Evolutionary conservation across 2,888 invertebrate species (phyloP), one percentile per base, ranked within the genome.

Genomic region (Archips crataeganus): DNA sequence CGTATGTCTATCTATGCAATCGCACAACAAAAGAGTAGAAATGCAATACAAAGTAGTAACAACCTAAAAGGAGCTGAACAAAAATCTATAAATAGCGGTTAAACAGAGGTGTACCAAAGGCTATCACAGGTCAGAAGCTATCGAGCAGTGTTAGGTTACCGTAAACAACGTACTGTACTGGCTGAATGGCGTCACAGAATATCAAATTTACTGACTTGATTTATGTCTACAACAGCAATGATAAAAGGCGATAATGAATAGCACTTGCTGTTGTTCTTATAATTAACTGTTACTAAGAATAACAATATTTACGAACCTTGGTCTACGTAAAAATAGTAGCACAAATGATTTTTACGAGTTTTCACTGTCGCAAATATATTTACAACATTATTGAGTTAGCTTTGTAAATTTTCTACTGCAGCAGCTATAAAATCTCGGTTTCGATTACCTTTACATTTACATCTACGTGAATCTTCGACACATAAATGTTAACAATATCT

Each of bases 171-270:
- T 51, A 69, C 32, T 51, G 34, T 51, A 69, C 32, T 51, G 34
- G 63, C 59, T 70, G 74, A 74, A 69, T 69, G 64, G 68, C 70
- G 65, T 69, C 54, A 70, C 74, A 9, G 15, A 61, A 70, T 74
- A 65, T 74, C 60, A 73, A 73, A 73, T 68, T 69, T 69, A 74
- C 70, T 65, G 65, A 64, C 69, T 74, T 65, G 54, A 74, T 74
- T 70, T 74, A 74, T 74, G 45, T 65, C 45, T 49, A 63, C 67
- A 57, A 67, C 73, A 64, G 39, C 59, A 72, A 47, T 67, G 68
- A 64, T 73, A 73, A 72, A 32, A 45, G 54, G 13, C 51, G 49
- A 49, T 60, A 60, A 51, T 71, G 64, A 65, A 60, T 36, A 32
- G 64, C 42, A 60, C 70, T 59, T 51, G 42, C 65, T 71, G 51